A percentile compares a stretch with the other conserved stretches of the same genome.
Conservation (phyloP, 1,140 invertebrate genomes). For the Drosophila malerkotliana region DNA sequence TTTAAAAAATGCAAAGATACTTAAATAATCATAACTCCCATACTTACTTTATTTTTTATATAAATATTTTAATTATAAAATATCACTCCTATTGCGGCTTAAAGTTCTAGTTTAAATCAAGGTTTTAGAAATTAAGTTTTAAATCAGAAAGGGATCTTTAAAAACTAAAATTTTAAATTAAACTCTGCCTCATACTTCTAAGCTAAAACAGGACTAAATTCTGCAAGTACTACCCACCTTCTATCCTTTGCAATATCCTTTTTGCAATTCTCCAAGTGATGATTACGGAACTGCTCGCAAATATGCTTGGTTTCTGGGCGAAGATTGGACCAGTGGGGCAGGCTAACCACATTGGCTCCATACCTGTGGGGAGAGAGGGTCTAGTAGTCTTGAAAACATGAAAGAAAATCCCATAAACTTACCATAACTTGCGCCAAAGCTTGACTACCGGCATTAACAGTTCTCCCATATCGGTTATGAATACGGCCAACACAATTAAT, state of each 20-base stretch:
- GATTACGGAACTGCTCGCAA: slow-evolving; percentile 94
- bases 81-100: slow-evolving; percentile 33
- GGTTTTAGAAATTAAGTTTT: background rate
- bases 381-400: background rate
- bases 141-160: background rate
- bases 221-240: slow-evolving; percentile 63
- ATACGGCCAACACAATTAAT: slow-evolving; percentile 92
- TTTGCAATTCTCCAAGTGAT: slow-evolving; percentile 92
- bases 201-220: background rate
- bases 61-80: background rate
- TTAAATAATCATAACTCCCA: background rate
- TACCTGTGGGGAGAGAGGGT: slow-evolving; percentile 84
- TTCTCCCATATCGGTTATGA: slow-evolving; percentile 92
- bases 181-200: background rate
- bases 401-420: background rate
- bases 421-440: slow-evolving; percentile 86
- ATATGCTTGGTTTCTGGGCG: slow-evolving; percentile 91
- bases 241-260: slow-evolving; percentile 91
- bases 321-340: slow-evolving; percentile 90
- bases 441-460: slow-evolving; percentile 88
- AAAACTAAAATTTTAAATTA: background rate
- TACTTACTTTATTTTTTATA: background rate
- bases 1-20: background rate
- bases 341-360: slow-evolving; percentile 88
- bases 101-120: slow-evolving; percentile 11